Evolutionary conservation across 2,888 invertebrate genomes (phyloP), one percentile per base, ranked within the genome.

Genomic region (Lepetodrilus schrolli): DNA sequence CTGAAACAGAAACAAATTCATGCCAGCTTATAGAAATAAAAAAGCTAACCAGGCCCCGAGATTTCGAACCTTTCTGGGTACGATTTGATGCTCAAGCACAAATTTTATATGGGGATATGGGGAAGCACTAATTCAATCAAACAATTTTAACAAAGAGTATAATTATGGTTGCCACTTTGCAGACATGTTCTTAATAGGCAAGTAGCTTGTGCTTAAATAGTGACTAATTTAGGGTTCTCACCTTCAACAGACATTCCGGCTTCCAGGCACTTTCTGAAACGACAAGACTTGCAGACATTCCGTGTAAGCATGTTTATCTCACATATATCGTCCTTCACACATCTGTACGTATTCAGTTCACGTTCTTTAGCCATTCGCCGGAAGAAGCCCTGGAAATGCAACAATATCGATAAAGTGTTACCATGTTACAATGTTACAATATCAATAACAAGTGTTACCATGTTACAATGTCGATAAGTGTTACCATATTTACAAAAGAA

Each of bases 381-480:
- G 79, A 90, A 90, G 78, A 90, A 90, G 13, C 90, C 90, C 90
- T 90, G 78, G n/a, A n/a, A n/a, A n/a, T n/a, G n/a, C n/a, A n/a
- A n/a, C n/a, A n/a, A n/a, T n/a, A n/a, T n/a, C n/a, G n/a, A n/a
- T n/a, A n/a, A n/a, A n/a, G n/a, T n/a, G n/a, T n/a, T n/a, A n/a
- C n/a, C n/a, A n/a, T n/a, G n/a, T n/a, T n/a, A n/a, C n/a, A n/a
- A n/a, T n/a, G n/a, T n/a, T n/a, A n/a, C n/a, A n/a, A n/a, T n/a
- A n/a, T n/a, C n/a, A n/a, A n/a, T n/a, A n/a, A n/a, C n/a, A n/a
- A n/a, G n/a, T n/a, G n/a, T n/a, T n/a, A n/a, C n/a, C n/a, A n/a
- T n/a, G n/a, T n/a, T n/a, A n/a, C n/a, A n/a, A n/a, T n/a, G n/a
- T n/a, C n/a, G n/a, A n/a, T n/a, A n/a, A n/a, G n/a, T n/a, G n/a